Evolutionary conservation across 2,888 invertebrate genomes (phyloP).

Genomic region (Molorchus minor): DNA sequence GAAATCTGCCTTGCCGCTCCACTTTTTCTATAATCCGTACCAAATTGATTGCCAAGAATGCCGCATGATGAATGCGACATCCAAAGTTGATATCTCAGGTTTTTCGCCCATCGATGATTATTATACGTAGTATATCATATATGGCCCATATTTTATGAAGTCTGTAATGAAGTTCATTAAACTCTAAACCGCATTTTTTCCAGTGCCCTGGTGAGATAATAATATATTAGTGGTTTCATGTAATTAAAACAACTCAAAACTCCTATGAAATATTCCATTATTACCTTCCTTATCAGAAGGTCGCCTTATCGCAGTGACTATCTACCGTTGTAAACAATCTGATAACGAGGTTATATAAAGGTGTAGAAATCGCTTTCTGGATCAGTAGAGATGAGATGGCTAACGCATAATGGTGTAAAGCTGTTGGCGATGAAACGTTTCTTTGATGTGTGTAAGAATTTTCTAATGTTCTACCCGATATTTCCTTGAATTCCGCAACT

Average conservation of each 20-base stretch:
- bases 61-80: too few species aligned
- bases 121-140: too few species aligned
- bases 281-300: constrained; percentile 12
- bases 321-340: constrained; percentile 31
- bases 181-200: too few species aligned
- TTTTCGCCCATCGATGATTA: too few species aligned
- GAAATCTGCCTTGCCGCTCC: too few species aligned
- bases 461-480: constrained; percentile 19
- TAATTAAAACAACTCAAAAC: background rate
- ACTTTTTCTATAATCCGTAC: too few species aligned
- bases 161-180: too few species aligned
- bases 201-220: too few species aligned
- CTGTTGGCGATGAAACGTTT: constrained; percentile 17
- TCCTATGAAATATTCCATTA: constrained; percentile 11
- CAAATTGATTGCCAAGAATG: too few species aligned
- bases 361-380: constrained; percentile 30
- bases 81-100: too few species aligned
- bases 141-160: too few species aligned
- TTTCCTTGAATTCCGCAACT: constrained; percentile 6
- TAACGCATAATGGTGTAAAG: constrained; percentile 2
- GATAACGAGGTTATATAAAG: constrained; percentile 43
- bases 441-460: constrained; percentile 21
- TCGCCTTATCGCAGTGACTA: constrained; percentile 7
- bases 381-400: constrained; percentile 30
- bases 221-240: background rate